Evolutionary conservation across 2,797 vertebrate species (phyloP), one percentile per base, ranked within the genome.

Genomic region (Acanthopagrus latus): DNA sequence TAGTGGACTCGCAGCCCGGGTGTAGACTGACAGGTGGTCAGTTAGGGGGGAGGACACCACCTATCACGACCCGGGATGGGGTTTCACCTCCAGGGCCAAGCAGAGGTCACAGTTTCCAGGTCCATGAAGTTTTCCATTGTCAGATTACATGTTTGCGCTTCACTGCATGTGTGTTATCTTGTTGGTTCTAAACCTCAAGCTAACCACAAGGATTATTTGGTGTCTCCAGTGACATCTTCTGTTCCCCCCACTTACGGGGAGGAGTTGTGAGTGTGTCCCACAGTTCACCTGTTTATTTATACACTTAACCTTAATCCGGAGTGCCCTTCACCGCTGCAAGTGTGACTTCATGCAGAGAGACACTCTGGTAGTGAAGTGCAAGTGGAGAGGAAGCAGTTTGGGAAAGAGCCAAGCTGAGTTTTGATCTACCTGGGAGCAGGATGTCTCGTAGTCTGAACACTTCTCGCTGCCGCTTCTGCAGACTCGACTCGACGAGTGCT

Each of bases 1-100:
- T 23, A 25, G 58, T 41, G 67, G 56, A 56, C 65, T 62, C 67
- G 11, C 27, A 79, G 78, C 60, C 47, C 41, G 2, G 75, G 78
- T 71, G 78, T 5, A 76, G 82, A 80, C 83, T 81, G 86, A 89
- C 92, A 91, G 92, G 86, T 90, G 86, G 85, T 84, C 81, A 65
- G 84, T 38, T 64, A 25, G 27, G n/a, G 54, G 50, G 50, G 18
- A 12, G 68, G 11, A 27, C 33, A 23, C 21, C 71, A 81, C 59
- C 66, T 63, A 56, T 82, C 74, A 68, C 69, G 81, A 85, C 84
- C 85, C 78, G 59, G 80, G 72, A 87, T 86, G 84, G 54, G 76
- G 83, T 88, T 87, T 85, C 89, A 85, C 64, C 64, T 78, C 25
- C 7, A 55, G 80, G 85, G 86, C 38, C 76, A 88, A 71, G 76